Evolutionary conservation across 2,888 invertebrate genomes (phyloP), one percentile per base, ranked within the genome.

Genomic region (Epicampocera succincta): DNA sequence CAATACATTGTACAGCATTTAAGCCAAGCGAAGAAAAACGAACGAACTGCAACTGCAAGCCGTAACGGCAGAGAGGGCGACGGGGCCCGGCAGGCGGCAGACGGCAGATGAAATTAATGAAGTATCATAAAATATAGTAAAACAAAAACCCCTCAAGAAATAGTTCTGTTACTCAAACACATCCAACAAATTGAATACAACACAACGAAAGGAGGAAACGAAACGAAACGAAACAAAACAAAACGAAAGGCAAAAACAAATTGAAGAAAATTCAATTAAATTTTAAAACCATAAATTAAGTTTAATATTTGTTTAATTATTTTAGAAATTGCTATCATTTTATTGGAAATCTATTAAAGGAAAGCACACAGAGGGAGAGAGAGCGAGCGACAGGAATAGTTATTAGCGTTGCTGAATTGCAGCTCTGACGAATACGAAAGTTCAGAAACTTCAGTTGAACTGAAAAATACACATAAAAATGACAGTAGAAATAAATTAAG

Each of bases 101-200:
- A 21, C 17, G 2, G 29, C 42, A 15, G 46, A 29, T 13, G 19
- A 48, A 48, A 69, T 56, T 58, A 69, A 69, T 44, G 54, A 65
- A 33, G 33, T 19, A 15, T 38, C 33, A 56, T 69, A 56, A 46
- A 56, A 56, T 46, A 69, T 17, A 54, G 29, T 17, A 25, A 46
- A 46, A 3, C 3, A 56, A 54, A 68, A 66, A n/a, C 56, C 69
- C 56, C 69, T 69, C 15, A 69, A 69, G 69, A 58, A 44, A 69
- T 46, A 21, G 17, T 56, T 33, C 19, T 56, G 56, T 46, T 69
- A 19, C 54, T 19, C n/a, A 29, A 46, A 69, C 44, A 19, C 3
- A 33, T 44, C 15, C 9, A 33, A 29, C 29, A 19, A 33, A n/a
- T 56, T n/a, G 3, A 54, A 72, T 52, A 3, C 42, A 13, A n/a